phyloP scores from a whole-genome alignment of 2,888 invertebrate species.

The Anthophora plumipes region DNA sequence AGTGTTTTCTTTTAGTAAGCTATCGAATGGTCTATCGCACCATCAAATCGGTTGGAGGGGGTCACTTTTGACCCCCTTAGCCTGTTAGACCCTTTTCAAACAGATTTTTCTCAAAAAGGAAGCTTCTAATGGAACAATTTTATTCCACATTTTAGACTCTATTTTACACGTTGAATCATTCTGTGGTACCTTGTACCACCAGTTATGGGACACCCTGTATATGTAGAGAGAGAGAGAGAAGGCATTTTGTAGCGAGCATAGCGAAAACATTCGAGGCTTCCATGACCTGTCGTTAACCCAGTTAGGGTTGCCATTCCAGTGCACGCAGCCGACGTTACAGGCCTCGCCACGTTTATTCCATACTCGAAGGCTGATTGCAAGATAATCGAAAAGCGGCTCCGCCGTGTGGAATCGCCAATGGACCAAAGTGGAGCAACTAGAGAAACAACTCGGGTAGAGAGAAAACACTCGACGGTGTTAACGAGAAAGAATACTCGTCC shows the following conservation, averaged over 20 bases:
- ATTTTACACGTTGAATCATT: no score
- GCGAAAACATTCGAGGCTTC: constrained; percentile 74
- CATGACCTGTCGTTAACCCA: constrained; percentile 76
- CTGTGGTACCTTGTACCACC: no score
- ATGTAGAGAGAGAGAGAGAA: constrained; percentile 21
- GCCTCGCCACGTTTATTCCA: constrained; percentile 36
- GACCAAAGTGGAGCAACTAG: constrained; percentile 10
- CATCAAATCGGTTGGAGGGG: no score
- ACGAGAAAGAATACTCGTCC: not conserved
- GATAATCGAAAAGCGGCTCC: constrained; percentile 49
- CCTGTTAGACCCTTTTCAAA: no score
- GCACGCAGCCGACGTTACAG: constrained; percentile 44
- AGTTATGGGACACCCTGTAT: no score
- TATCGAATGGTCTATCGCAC: no score
- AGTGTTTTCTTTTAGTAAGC: no score
- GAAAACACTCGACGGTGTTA: not conserved
- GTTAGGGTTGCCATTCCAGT: constrained; percentile 69
- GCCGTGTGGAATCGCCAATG: constrained; percentile 27
- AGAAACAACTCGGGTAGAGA: not conserved
- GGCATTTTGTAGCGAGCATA: constrained; percentile 28
- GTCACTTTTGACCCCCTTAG: no score
- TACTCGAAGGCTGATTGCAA: constrained; percentile 46
- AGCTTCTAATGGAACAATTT: no score
- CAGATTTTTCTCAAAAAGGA: no score
- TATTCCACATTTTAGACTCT: no score